Base-by-base conservation (phyloP, 2,888 invertebrate genomes). In the Nycteola revayana region DNA sequence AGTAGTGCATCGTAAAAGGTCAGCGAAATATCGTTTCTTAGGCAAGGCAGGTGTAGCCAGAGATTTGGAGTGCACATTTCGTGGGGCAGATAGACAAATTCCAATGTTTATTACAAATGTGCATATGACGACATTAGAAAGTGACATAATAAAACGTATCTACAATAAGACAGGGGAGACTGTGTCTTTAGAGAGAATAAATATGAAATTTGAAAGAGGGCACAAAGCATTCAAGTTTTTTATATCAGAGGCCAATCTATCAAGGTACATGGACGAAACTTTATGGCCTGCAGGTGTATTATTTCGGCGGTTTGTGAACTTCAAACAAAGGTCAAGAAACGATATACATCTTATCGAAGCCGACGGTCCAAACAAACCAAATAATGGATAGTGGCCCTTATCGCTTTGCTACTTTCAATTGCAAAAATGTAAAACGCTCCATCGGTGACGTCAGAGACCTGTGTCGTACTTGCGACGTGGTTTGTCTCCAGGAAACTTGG, bases 51-150 rank as follows among this genome's bases (percentile, higher is more conserved):
- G 42, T 9, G 28, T 28, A 18, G 33, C 35, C 8, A 7, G 32
- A 8, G 37, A 38, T 6, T 10, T 14, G 23, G 10, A 32, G 17
- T 5, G 6, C 6, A 40, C 31, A n/a, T 51, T 56, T 32, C 52
- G 28, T 23, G 53, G 52, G 3, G 53, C 49, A 0, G 53, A 53
- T 1, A 41, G 17, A 8, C 52, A 56, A 24, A 24, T 45, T 4
- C 48, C 50, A 4, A 34, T 57, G 6, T 48, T 60, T 42, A 56
- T 57, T 3, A 50, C 53, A 2, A 60, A 55, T 9, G 34, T 60
- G 1, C 49, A 57, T 29, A 42, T 28, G 8, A 43, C 49, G 0
- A 42, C 52, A 0, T 8, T 10, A 0, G 48, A 56, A 9, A 26
- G 11, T 5, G 57, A 56, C 23, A 57, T 60, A 11, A 21, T 30